Evolutionary conservation across 2,113 vertebrate genomes (phyloP).

Genomic region (Atherinomorus stipes): DNA sequence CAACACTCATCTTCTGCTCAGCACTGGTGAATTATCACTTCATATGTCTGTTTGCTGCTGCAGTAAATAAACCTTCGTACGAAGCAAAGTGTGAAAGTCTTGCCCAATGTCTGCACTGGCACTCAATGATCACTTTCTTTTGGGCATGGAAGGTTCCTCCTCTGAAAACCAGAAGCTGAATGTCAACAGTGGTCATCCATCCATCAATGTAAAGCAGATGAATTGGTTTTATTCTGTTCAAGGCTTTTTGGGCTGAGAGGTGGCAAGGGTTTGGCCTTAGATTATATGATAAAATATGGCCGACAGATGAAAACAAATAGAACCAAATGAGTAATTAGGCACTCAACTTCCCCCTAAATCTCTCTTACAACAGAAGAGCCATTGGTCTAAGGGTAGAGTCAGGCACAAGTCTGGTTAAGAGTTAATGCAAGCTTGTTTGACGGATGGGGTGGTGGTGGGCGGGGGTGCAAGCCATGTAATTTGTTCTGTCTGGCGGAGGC

Average conservation of each 20-base stretch:
- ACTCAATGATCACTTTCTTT: slow-evolving; percentile 55
- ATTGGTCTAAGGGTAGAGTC: slow-evolving; percentile 31
- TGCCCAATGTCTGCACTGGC: not conserved
- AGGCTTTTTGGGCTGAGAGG: slow-evolving; percentile 15
- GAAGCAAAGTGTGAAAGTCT: slow-evolving; percentile 20
- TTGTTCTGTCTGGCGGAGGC: slow-evolving; percentile 73
- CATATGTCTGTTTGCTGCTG: not conserved
- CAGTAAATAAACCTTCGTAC: slow-evolving; percentile 2
- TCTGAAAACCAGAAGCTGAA: slow-evolving; percentile 50
- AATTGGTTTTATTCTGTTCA: slow-evolving; percentile 63
- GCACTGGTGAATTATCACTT: slow-evolving; percentile 1
- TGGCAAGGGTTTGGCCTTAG: slow-evolving; percentile 28
- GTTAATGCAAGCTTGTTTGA: slow-evolving; percentile 66
- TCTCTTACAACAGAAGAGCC: slow-evolving; percentile 36
- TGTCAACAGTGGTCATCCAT: slow-evolving; percentile 57
- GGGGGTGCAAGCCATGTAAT: slow-evolving; percentile 54
- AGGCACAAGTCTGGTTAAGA: slow-evolving; percentile 40
- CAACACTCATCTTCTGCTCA: not conserved
- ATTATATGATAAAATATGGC: slow-evolving; percentile 73
- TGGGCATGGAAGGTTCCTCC: slow-evolving; percentile 43
- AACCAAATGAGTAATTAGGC: slow-evolving; percentile 70
- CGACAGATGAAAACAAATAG: slow-evolving; percentile 75
- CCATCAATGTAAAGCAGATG: slow-evolving; percentile 72
- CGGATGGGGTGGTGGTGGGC: slow-evolving; percentile 6
- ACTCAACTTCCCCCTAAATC: slow-evolving; percentile 11